phyloP scores from a whole-genome alignment of 2,797 vertebrate genomes.

The Oreochromis mossambicus region DNA sequence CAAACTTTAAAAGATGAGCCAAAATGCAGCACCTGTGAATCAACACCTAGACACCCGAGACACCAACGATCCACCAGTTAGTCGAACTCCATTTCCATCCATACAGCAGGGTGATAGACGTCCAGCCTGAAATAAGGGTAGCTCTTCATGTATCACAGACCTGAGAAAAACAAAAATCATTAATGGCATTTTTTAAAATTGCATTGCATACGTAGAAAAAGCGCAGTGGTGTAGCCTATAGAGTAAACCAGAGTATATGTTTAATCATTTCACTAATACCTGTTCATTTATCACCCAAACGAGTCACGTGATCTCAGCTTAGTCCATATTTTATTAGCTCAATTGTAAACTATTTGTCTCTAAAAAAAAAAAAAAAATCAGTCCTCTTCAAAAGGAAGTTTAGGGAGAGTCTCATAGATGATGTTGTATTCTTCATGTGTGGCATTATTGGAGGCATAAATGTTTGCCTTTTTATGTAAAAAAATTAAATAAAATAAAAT shows the following conservation, averaged over 20 bases:
- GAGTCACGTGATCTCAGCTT: background rate
- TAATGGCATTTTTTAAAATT: background rate
- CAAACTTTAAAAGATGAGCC: background rate
- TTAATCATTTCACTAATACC: background rate
- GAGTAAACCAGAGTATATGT: background rate
- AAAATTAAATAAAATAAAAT: too few species aligned
- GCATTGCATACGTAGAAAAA: background rate
- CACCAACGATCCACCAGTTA: background rate
- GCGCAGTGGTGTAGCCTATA: background rate
- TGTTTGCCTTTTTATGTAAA: background rate
- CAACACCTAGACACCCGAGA: background rate
- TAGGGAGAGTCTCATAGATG: background rate
- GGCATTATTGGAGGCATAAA: background rate
- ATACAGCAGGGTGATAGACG: background rate
- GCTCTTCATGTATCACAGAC: background rate
- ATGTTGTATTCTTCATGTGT: background rate
- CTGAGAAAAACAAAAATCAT: background rate
- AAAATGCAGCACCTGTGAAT: background rate
- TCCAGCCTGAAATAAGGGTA: background rate
- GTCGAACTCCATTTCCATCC: background rate
- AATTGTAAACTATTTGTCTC: background rate
- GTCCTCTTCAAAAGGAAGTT: background rate
- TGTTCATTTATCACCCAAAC: background rate
- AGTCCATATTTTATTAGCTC: background rate
- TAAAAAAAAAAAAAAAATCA: background rate